Evolutionary conservation across 1,140 invertebrate genomes (phyloP), one percentile per base, ranked within the genome.

Genomic region (Portunus trituberculatus): DNA sequence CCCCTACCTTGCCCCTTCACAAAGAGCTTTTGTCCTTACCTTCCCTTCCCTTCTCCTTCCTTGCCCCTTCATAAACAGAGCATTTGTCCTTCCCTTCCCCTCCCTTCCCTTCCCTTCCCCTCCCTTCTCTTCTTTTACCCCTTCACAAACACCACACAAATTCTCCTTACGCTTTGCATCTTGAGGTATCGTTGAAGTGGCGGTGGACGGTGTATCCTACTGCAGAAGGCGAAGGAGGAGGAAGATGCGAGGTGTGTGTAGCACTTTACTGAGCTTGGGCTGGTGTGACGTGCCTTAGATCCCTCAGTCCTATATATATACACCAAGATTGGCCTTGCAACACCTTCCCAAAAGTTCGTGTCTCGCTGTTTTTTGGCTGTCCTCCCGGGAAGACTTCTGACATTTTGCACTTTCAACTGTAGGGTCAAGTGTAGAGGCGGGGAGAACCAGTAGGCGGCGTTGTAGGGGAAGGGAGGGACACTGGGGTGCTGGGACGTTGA

Each of bases 381-480:
- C 67, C 67, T 76, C 67, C 8, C 67, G 20, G 25, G 25, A 76
- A 76, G 6, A 0, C 4, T 76, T 76, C 67, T 76, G 67, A 76
- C 67, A 76, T 76, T 76, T 76, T 76, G n/a, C 67, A 76, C 67
- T 76, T 76, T 76, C 67, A n/a, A 76, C 67, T 76, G 8, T 76
- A 59, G 10, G 52, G 52, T 12, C 16, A 20, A 20, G 52, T 59
- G 52, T 59, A 12, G 67, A 25, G 67, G 1, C 1, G 67, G 0
- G 4, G 67, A 7, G 4, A 20, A n/a, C 67, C 52, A 10, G 52
- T 59, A 12, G 20, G 20, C 0, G 52, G 39, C 39, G 39, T 6
- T 39, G 6, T 6, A 39, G 6, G 39, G 39, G 39, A 6, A 76
- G 0, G n/a, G 20, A 1, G 1, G n/a, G 20, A 76, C 59, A 76